These are phyloP conservation scores for Merops nubicus DNA, from an alignment of 2,113 vertebrate genomes.

Conservation along the genomic window DNA sequence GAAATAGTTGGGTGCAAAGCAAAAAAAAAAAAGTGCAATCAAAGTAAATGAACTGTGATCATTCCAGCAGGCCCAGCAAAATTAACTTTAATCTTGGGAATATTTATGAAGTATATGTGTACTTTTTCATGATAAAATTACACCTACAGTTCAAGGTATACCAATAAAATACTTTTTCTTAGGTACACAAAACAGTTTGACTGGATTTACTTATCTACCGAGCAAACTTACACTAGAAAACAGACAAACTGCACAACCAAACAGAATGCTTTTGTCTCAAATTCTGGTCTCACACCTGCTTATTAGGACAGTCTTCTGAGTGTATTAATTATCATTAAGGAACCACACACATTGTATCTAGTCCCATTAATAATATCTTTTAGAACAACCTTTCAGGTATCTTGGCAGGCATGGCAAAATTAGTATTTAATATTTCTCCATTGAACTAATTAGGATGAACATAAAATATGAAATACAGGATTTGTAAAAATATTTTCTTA, in stretches of 20 bases:
- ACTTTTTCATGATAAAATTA: constrained; percentile 21
- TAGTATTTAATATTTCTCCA: constrained; percentile 47
- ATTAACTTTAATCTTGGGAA: constrained; percentile 11
- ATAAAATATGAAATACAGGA: constrained; percentile 34
- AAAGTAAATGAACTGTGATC: constrained; percentile 47
- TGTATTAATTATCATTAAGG: constrained; percentile 20
- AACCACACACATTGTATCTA: constrained; percentile 17
- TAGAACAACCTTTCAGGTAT: constrained; percentile 52
- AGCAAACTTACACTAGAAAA: not conserved
- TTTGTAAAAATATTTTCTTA: constrained; percentile 66
- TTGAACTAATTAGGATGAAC: constrained; percentile 51
- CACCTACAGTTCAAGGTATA: not conserved
- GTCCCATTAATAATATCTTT: constrained; percentile 28
- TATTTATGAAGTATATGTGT: constrained; percentile 12
- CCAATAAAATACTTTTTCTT: not conserved
- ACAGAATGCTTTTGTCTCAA: constrained; percentile 1
- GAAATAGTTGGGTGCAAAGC: not conserved
- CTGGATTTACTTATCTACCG: not conserved
- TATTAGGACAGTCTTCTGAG: not conserved
- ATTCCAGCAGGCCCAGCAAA: not conserved
- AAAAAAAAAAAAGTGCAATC: not conserved
- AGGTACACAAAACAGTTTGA: not conserved
- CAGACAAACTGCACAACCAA: not conserved
- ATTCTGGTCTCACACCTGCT: constrained; percentile 11
- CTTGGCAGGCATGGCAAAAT: constrained; percentile 41